Percentiles rank a stretch among this genome's conserved stretches.
These are phyloP conservation scores for Hemicrepidius hirtus DNA, from an alignment of 2,888 invertebrate genomes.

Conservation along the genomic window DNA sequence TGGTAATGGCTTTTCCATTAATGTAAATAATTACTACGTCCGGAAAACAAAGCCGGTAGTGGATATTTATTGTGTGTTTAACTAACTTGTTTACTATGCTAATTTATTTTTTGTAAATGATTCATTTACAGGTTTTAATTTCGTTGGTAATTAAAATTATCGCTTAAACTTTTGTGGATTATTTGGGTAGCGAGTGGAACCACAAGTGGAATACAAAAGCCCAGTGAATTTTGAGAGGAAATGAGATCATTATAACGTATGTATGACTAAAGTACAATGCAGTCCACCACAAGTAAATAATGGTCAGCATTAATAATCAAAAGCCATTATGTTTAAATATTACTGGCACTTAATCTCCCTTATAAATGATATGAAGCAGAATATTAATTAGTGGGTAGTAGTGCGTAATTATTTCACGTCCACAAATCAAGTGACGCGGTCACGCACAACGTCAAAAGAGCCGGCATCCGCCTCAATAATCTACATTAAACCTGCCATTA, in stretches of 20 bases:
- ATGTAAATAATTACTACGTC: too few relatives aligned
- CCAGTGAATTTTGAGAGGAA: constrained; percentile 33
- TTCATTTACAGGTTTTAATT: constrained; percentile 25
- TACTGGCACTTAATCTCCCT: constrained; percentile 56
- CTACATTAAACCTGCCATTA: constrained; percentile 23
- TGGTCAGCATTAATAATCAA: constrained; percentile 53
- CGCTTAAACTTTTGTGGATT: constrained; percentile 21
- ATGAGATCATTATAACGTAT: constrained; percentile 28
- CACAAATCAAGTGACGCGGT: constrained; percentile 56
- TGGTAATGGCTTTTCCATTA: too few relatives aligned
- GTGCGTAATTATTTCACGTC: constrained; percentile 59
- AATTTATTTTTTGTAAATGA: constrained; percentile 16
- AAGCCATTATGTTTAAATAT: constrained; percentile 58
- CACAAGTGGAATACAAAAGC: constrained; percentile 22
- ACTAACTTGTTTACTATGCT: not conserved
- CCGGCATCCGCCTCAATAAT: constrained; percentile 50
- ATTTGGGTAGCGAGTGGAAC: constrained; percentile 21
- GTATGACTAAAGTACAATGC: constrained; percentile 32
- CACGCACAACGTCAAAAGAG: constrained; percentile 55
- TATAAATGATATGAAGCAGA: constrained; percentile 57
- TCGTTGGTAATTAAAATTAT: constrained; percentile 17
- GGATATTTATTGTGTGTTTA: not conserved
- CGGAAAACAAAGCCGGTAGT: too few relatives aligned
- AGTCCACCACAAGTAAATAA: constrained; percentile 44
- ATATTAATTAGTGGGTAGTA: constrained; percentile 59